Evolutionary conservation across 2,888 invertebrate genomes (phyloP), one percentile per base, ranked within the genome.

Genomic region (Itoplectis maculator): DNA sequence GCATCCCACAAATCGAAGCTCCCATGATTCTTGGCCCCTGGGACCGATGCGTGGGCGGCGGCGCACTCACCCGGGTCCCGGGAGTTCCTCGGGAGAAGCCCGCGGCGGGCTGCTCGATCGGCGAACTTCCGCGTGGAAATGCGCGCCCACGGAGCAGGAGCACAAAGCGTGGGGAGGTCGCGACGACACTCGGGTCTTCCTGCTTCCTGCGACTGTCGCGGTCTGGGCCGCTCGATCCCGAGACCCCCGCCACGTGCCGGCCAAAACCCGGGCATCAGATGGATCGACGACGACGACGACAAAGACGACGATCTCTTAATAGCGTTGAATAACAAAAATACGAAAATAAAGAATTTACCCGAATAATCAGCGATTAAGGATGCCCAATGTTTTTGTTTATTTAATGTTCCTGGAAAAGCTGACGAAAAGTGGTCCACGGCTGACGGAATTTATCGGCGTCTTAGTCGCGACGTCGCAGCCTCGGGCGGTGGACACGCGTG

Each of bases 131-230:
- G 84, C 68, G 85, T 85, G 86, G 87, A 90, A 89, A 87, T 86
- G 87, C 91, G 90, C 91, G 91, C 90, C 87, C 79, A 82, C 86
- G 86, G 88, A 89, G 91, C 90, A 91, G 91, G 91, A 85, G 88
- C 87, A 83, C 90, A 91, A 88, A 54, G 77, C 82, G n/a, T 78
- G 59, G 68, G 80, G 88, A 89, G 89, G 86, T 89, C 54, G 59
- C n/a, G n/a, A n/a, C n/a, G n/a, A n/a, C n/a, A n/a, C 23, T 61
- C 29, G 29, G 29, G 29, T 29, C 56, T 56, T 63, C 76, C 66
- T 40, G 83, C 61, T 77, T 83, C 68, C 74, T n/a, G 69, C 49
- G 20, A 54, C n/a, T 18, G 35, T 0, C 20, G 45, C n/a, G 29
- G 29, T 47, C 73, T 83, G n/a, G 47, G 0, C 47, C 59, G 54